Evolutionary conservation across 2,797 vertebrate genomes (phyloP), one percentile per base, ranked within the genome.

Genomic region (Arvicola amphibius): DNA sequence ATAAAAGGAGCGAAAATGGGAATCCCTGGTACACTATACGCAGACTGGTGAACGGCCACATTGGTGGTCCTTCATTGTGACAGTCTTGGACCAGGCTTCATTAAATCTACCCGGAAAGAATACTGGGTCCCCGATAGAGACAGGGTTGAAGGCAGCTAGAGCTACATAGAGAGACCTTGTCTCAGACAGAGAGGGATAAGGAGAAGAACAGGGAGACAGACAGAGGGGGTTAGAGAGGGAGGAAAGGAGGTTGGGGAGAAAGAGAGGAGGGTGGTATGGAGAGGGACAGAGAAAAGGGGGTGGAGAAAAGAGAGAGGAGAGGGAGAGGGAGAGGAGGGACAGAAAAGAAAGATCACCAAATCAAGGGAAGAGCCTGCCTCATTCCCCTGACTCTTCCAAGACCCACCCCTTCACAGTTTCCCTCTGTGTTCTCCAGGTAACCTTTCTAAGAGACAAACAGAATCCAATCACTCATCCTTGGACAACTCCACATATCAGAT

Each of bases 1-100:
- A 92, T 93, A 83, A 76, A 74, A 84, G 16, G 12, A n/a, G 65
- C 21, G 65, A 94, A 96, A 87, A 27, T 61, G 56, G 25, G 48
- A 91, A 34, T 65, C 25, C 21, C 29, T 43, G 65, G 61, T 85
- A 92, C 83, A 46, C 61, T 87, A 77, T 51, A 87, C 34, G n/a
- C 19, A 65, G 51, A 25, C 40, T 97, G 73, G 51, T 73, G 53
- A 83, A 56, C 34, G 90, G 84, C 88, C 87, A 92, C 32, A 84
- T 78, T 59, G 25, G 71, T 84, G 27, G 12, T 29, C 9, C 40
- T 94, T 74, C 61, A 77, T 61, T 92, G 84, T 67, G 40, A 73
- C 29, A 90, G 40, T 74, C 61, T 71, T 53, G 48, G 86, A 85
- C 5, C 56, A 80, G 59, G 92, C 32, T 16, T 65, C 34, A 19